These are phyloP conservation scores for Tenrec ecaudatus DNA, from an alignment of 2,113 vertebrate species.

Conservation along the genomic window DNA sequence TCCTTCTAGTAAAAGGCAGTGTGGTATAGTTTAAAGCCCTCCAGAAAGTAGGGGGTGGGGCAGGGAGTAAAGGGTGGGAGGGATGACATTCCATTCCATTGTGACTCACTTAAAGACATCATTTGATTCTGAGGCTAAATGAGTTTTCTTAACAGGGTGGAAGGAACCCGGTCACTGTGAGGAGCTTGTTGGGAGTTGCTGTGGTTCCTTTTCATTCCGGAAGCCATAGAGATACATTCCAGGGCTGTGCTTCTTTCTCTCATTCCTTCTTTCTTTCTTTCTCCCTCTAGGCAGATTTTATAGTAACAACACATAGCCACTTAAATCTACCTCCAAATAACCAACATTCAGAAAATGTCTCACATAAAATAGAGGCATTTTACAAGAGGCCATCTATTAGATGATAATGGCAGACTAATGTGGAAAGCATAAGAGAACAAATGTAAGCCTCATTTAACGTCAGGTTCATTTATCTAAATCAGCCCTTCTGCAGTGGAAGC, in stretches of 20 bases:
- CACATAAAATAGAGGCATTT: slow-evolving; percentile 79
- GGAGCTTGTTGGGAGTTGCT: slow-evolving; percentile 57
- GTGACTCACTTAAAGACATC: slow-evolving; percentile 66
- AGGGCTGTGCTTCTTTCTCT: slow-evolving; percentile 50
- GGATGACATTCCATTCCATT: slow-evolving; percentile 58
- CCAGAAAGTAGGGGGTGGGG: not conserved
- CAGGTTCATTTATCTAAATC: slow-evolving; percentile 78
- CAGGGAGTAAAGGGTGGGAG: not conserved
- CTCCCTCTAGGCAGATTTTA: slow-evolving; percentile 81
- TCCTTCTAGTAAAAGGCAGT: slow-evolving; percentile 70
- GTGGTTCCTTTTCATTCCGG: slow-evolving; percentile 37
- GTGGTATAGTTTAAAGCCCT: slow-evolving; percentile 65
- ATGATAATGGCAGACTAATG: slow-evolving; percentile 82
- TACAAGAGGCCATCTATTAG: slow-evolving; percentile 79
- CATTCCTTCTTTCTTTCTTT: slow-evolving; percentile 52
- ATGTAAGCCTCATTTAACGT: slow-evolving; percentile 73
- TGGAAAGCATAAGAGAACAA: slow-evolving; percentile 77
- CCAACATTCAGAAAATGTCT: slow-evolving; percentile 79
- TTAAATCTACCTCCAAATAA: slow-evolving; percentile 78
- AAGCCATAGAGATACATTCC: slow-evolving; percentile 64
- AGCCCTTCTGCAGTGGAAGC: slow-evolving; percentile 68
- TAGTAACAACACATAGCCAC: slow-evolving; percentile 71
- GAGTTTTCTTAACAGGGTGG: slow-evolving; percentile 68
- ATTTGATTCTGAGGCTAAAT: slow-evolving; percentile 76
- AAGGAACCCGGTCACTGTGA: slow-evolving; percentile 60